Percentiles rank a stretch among this genome's conserved stretches.
These are phyloP conservation scores for Drosophila saltans DNA, from an alignment of 1,140 invertebrate genomes.

Conservation along the genomic window DNA sequence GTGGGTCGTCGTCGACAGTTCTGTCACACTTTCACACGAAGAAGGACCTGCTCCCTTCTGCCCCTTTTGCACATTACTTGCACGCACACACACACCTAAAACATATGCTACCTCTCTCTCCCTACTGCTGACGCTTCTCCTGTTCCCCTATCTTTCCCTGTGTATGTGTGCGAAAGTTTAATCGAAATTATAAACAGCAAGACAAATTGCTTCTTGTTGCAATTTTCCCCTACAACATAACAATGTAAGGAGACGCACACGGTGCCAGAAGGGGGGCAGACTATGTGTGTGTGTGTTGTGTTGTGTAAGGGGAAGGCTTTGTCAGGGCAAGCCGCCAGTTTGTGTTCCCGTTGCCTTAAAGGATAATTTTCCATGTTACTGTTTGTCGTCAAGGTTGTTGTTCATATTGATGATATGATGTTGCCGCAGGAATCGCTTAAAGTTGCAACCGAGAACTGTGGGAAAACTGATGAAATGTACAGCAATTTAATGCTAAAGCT, in stretches of 20 bases:
- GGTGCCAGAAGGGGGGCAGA: too few relatives aligned
- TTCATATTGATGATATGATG: slow-evolving; percentile 29
- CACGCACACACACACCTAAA: slow-evolving; percentile 33
- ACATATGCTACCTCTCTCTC: slow-evolving; percentile 19
- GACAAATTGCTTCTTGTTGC: slow-evolving; percentile 80
- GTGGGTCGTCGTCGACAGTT: slow-evolving; percentile 72
- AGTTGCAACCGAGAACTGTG: neutral
- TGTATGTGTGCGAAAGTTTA: slow-evolving; percentile 67
- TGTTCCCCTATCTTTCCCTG: neutral
- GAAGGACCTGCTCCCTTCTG: slow-evolving; percentile 12
- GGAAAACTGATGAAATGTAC: neutral
- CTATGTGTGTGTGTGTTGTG: neutral
- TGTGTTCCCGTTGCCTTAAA: slow-evolving; percentile 30
- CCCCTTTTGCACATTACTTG: slow-evolving; percentile 48
- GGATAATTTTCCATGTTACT: slow-evolving; percentile 50
- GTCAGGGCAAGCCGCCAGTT: slow-evolving; percentile 25
- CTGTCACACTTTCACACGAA: slow-evolving; percentile 67
- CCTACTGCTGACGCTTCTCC: neutral
- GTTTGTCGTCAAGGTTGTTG: slow-evolving; percentile 51
- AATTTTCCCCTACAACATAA: slow-evolving; percentile 55
- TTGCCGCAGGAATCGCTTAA: neutral
- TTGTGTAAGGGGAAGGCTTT: slow-evolving; percentile 5
- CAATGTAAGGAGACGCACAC: neutral
- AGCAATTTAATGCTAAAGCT: neutral
- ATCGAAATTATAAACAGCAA: slow-evolving; percentile 81